Conservation (phyloP, 2,888 invertebrate species). For the Dendrolimus pini region DNA sequence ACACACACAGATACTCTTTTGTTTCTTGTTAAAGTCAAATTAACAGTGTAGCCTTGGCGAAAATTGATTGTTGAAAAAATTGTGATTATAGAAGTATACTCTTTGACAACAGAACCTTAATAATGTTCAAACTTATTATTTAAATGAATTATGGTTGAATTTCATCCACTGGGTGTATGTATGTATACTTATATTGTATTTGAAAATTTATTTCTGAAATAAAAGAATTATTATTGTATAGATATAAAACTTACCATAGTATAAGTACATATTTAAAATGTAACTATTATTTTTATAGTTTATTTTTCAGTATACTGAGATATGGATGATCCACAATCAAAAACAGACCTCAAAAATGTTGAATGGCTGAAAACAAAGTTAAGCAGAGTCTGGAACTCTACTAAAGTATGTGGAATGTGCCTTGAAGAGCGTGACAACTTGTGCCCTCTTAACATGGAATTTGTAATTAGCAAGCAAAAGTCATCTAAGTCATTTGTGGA, state of each 20-base stretch:
- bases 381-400: constrained; percentile 20
- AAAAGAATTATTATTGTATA: neutral
- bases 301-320: neutral
- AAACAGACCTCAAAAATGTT: constrained; percentile 7
- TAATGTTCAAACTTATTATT: no score
- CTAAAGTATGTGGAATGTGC: constrained; percentile 36
- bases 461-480: constrained; percentile 24
- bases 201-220: no score
- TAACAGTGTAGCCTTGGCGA: no score
- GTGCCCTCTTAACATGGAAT: constrained; percentile 24
- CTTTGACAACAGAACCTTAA: no score
- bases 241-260: neutral
- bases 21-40: no score
- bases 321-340: constrained; percentile 1
- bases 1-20: neutral
- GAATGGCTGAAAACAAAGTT: constrained; percentile 33
- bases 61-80: no score
- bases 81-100: no score
- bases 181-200: neutral
- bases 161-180: neutral
- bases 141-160: no score
- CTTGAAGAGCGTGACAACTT: constrained; percentile 23
- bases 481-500: constrained; percentile 28
- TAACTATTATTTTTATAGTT: neutral
- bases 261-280: neutral